Base-by-base conservation (phyloP, 2,113 vertebrate genomes). In the Dicentrarchus labrax region DNA sequence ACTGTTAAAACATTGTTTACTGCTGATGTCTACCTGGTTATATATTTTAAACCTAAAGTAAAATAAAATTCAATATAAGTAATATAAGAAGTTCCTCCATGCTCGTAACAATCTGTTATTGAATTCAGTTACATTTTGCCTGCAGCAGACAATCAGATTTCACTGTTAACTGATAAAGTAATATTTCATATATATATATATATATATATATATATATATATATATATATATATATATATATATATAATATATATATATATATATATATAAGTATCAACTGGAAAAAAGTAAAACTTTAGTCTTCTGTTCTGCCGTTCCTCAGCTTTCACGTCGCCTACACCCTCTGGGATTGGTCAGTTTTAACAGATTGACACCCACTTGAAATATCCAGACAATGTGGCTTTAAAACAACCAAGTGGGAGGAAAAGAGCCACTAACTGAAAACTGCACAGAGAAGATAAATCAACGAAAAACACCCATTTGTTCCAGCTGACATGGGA, bases 91-190 rank as follows among this genome's bases (percentile, higher is more conserved):
- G 30, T 47, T 38, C 15, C 1, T 53, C 24, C 9, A 43, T 51
- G 36, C 48, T 0, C 4, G 41, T 41, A 82, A 24, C 30, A 64
- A 57, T 47, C 36, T 65, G 13, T 73, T 57, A 47, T 50, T 75
- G 13, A 64, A 77, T 74, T 72, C 17, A 50, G 30, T 24, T 56
- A 78, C 45, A 75, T 41, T 81, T 10, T 75, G 56, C 39, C 65
- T 24, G 30, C 38, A 60, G 45, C 16, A 0, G 4, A 56, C 13
- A 80, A 72, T 80, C 24, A 57, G 54, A 72, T 82, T 65, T 9
- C 48, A 48, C 54, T 1, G 1, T 54, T 60, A 86, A 62, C 6
- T 73, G 56, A 62, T 30, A 38, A 41, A 62, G 12, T 75, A 62
- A 84, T 72, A 77, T 72, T 30, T 41, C 10, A 45, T 67, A 38